Evolutionary conservation across 2,113 vertebrate genomes (phyloP).

Genomic region (Hypocryptadius cinnamomeus): DNA sequence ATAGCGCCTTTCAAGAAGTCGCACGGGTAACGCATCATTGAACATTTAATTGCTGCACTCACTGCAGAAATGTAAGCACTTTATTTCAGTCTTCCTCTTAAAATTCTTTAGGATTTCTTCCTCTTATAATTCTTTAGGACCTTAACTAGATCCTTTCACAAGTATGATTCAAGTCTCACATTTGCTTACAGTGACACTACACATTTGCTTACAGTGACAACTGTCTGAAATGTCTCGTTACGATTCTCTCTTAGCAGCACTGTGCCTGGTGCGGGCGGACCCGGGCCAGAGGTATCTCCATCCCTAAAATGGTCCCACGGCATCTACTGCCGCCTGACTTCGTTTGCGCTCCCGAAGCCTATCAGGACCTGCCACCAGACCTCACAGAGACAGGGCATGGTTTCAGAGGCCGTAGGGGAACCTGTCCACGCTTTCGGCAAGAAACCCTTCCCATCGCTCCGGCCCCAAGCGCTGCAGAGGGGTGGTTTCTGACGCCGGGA

Average conservation of each 20-base stretch:
- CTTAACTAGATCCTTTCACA: neutral
- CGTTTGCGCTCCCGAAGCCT: fast-evolving
- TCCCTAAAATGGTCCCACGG: fast-evolving
- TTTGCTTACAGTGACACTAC: fast-evolving
- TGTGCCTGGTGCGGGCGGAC: fast-evolving
- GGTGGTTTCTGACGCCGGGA: no score
- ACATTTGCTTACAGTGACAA: fast-evolving
- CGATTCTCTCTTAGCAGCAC: fast-evolving
- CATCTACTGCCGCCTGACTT: fast-evolving
- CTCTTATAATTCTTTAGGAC: no score
- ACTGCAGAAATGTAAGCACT: neutral
- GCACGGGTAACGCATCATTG: fast-evolving
- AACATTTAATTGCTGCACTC: neutral
- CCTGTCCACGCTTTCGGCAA: fast-evolving
- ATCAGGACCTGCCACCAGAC: fast-evolving
- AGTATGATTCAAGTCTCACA: neutral
- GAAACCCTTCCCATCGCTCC: no score
- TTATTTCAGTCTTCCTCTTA: neutral
- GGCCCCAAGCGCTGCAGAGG: fast-evolving
- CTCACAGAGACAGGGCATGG: fast-evolving
- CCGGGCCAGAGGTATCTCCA: neutral
- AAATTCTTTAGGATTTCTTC: no score
- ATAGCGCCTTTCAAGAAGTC: neutral
- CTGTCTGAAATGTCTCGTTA: fast-evolving
- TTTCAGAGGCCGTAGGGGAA: fast-evolving